Percentiles rank a stretch among this genome's conserved stretches.
These are phyloP conservation scores for Elgonia sp. DNA, from an alignment of 2,888 invertebrate species.

Conservation along the genomic window DNA sequence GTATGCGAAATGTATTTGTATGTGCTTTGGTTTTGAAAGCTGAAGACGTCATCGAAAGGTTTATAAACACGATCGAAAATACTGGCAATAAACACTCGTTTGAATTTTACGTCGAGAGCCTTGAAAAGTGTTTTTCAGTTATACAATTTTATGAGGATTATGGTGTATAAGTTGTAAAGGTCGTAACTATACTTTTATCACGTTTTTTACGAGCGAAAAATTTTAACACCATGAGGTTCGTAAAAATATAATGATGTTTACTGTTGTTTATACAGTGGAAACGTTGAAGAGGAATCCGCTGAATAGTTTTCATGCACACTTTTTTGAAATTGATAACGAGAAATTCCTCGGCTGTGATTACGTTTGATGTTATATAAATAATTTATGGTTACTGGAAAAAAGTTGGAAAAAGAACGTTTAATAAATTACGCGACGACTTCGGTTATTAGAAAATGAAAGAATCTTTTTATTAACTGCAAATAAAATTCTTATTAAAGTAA, in stretches of 20 bases:
- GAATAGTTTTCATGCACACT: not conserved
- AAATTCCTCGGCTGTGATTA: not conserved
- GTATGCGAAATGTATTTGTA: not conserved
- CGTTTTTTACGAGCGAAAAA: conserved; percentile 35
- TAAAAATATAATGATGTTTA: conserved; percentile 27
- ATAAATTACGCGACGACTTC: too few relatives aligned
- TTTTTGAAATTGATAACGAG: not conserved
- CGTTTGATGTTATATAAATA: not conserved
- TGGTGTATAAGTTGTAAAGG: conserved; percentile 36
- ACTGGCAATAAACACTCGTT: conserved; percentile 34
- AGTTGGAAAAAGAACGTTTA: too few relatives aligned
- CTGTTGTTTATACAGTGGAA: conserved; percentile 4
- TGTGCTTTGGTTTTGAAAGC: not conserved
- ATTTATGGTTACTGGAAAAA: not conserved
- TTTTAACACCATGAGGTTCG: conserved; percentile 26
- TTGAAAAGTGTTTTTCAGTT: conserved; percentile 36
- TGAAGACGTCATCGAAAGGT: conserved; percentile 31
- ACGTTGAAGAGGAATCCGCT: conserved; percentile 1
- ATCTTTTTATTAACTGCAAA: too few relatives aligned
- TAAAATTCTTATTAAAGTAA: too few relatives aligned
- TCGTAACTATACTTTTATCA: conserved; percentile 25
- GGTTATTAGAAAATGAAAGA: too few relatives aligned
- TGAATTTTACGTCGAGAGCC: conserved; percentile 21
- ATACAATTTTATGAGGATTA: conserved; percentile 31
- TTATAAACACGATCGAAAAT: conserved; percentile 8